Evolutionary conservation across 2,888 invertebrate species (phyloP), one percentile per base, ranked within the genome.

Genomic region (Petrolisthes cinctipes): DNA sequence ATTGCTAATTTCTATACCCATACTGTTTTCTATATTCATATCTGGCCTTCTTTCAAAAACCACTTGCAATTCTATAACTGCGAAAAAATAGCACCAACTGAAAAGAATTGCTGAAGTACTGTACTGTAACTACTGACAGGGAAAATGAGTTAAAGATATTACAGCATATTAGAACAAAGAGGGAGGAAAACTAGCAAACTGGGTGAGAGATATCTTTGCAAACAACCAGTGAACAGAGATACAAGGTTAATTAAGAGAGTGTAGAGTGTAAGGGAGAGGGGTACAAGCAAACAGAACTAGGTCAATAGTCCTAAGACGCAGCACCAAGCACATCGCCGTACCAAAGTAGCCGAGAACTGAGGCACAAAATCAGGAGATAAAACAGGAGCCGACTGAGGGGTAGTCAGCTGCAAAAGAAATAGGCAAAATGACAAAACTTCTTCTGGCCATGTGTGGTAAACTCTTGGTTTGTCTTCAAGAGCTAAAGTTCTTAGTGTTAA

Each of bases 301-400:
- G 82, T 37, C 53, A 82, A 20, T 82, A 23, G 73, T 37, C 66
- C 61, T 73, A 86, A 57, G 68, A 79, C 71, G 84, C 88, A 56
- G 83, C 88, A 88, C 23, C 56, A 90, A 90, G 86, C 85, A 84
- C 84, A 84, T 84, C 83, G 80, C 83, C 90, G 88, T 90, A 90
- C 90, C 90, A 90, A 86, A 79, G 89, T 84, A 53, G 89, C 37
- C 66, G 90, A 93, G 92, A 93, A 93, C 92, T 93, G 93, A 92
- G 93, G 93, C 92, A 93, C 93, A 92, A 92, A 93, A 92, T 93
- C 93, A 91, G 93, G 93, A 92, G 93, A 92, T 92, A 93, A 92
- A 92, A 93, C 93, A 91, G 93, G 93, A 93, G 93, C 93, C 92
- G 93, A 93, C 92, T 93, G 93, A 92, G 93, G 93, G 91, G 93